Evolutionary conservation across 2,113 vertebrate species (phyloP), one percentile per base, ranked within the genome.

Genomic region (Cichladusa arquata): DNA sequence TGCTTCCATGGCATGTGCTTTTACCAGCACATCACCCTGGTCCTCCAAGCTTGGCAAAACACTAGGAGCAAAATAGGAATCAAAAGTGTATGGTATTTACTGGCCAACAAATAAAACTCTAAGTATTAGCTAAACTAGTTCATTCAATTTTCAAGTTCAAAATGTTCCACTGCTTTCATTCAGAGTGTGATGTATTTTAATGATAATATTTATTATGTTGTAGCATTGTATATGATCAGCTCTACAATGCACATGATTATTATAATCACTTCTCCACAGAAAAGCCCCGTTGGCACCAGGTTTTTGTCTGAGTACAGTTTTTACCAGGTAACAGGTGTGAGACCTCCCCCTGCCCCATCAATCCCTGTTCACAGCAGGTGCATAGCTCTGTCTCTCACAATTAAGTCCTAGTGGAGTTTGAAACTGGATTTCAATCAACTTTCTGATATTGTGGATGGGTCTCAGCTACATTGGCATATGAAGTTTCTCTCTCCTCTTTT

Each of bases 371-470:
- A 81, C 80, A 92, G 72, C 69, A 78, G 83, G 60, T 45, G 34
- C n/a, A 54, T 48, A n/a, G 1, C 64, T 91, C 80, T 95, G 86
- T 93, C 83, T 95, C 77, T 95, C 92, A 93, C 91, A 90, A 64
- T 93, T 81, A 74, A 92, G 8, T 40, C 14, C n/a, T 67, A 74
- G 81, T 26, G 22, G 53, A 78, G 69, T 86, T 38, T 86, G 86
- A 91, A 92, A 92, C 34, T 12, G 90, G 38, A 74, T 88, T 93
- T 93, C 86, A 92, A 60, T 78, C 91, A 89, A 23, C 48, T 83
- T 42, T 78, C 61, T 78, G 51, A 50, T 86, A 25, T 77, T 87
- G 77, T 57, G 61, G 50, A 87, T 79, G 70, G 22, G 9, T 88
- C 53, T 81, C 69, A 74, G 44, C 38, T 81, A 70, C n/a, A 36